Base-by-base conservation (phyloP, 1,140 invertebrate genomes). In the Pseudomyrmex flavicornis region DNA sequence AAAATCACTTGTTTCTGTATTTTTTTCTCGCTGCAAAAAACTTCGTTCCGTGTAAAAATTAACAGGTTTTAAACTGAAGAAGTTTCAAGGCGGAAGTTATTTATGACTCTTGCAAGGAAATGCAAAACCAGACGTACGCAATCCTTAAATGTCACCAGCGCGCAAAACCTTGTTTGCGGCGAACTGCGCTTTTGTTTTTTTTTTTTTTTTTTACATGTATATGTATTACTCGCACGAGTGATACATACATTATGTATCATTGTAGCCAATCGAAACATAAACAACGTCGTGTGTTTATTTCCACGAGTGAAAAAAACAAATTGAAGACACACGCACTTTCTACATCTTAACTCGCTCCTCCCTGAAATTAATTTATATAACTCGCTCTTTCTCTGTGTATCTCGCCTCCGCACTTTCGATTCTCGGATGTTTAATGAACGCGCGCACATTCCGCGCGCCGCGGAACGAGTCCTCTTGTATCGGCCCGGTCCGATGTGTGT, bases 231-330 rank as follows among this genome's bases (percentile, higher is more conserved):
- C 35, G 35, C 35, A 35, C 35, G 35, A 35, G 35, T 35, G 5
- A 35, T 35, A 35, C 26, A 35, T 35, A 5, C 35, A 52, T 75
- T 63, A 68, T 1, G 8, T 56, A 10, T 3, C 35, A 46, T 13
- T 54, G 59, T 75, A 10, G 15, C 35, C 26, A 46, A 15, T 76
- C 22, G 26, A 44, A 68, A 17, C 22, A 20, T 26, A 77, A 77
- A 77, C 17, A 79, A n/a, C 5, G 17, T 56, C 75, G 3, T 1
- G 9, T 69, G 48, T 44, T 17, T 26, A 56, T 56, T 69, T 20
- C 35, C 50, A 65, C 26, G 61, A 65, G 17, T 50, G 22, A 62
- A 12, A 15, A 26, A 66, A 68, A 35, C 4, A 35, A 35, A 0
- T 5, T 35, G 5, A 35, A 35, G 20, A 58, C 59, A 15, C 3